These are phyloP conservation scores for Orchesella cincta DNA, from an alignment of 1,140 invertebrate species.

Conservation along the genomic window DNA sequence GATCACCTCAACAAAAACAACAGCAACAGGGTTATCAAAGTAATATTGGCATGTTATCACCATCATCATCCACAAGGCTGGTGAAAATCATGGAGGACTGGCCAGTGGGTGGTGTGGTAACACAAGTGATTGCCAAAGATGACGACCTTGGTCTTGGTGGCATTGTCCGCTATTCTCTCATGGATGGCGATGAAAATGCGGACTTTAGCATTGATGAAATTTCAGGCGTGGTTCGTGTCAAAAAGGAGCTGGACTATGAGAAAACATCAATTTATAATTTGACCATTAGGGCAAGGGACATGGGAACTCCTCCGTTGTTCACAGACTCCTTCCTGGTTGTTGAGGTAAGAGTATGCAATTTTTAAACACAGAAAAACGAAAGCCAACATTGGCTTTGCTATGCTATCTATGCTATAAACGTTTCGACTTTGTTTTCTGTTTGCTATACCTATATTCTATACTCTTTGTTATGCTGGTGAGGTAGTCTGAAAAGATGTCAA, in stretches of 20 bases:
- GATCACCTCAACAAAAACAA: background rate
- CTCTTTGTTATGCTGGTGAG: background rate
- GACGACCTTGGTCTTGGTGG: slow-evolving; percentile 81
- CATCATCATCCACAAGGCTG: slow-evolving; percentile 66
- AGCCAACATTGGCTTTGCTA: background rate
- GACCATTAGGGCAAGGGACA: slow-evolving; percentile 77
- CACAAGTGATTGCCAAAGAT: slow-evolving; percentile 75
- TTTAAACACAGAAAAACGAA: background rate
- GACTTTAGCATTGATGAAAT: slow-evolving; percentile 75
- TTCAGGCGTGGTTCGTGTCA: slow-evolving; percentile 80
- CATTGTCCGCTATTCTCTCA: slow-evolving; percentile 68
- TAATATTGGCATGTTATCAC: background rate
- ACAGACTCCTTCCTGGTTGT: slow-evolving; percentile 74
- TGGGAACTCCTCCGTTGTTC: slow-evolving; percentile 66
- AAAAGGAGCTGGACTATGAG: slow-evolving; percentile 79
- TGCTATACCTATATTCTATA: no score
- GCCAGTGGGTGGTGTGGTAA: slow-evolving; percentile 81
- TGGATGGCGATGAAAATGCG: slow-evolving; percentile 60
- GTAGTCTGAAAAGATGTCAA: background rate
- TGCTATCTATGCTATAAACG: background rate
- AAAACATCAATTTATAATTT: slow-evolving; percentile 83
- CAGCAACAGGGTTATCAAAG: background rate
- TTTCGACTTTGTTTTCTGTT: background rate
- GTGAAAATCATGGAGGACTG: slow-evolving; percentile 89
- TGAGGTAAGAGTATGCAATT: slow-evolving; percentile 63